Evolutionary conservation across 2,888 invertebrate genomes (phyloP).

Genomic region (Dastarcus helophoroides): DNA sequence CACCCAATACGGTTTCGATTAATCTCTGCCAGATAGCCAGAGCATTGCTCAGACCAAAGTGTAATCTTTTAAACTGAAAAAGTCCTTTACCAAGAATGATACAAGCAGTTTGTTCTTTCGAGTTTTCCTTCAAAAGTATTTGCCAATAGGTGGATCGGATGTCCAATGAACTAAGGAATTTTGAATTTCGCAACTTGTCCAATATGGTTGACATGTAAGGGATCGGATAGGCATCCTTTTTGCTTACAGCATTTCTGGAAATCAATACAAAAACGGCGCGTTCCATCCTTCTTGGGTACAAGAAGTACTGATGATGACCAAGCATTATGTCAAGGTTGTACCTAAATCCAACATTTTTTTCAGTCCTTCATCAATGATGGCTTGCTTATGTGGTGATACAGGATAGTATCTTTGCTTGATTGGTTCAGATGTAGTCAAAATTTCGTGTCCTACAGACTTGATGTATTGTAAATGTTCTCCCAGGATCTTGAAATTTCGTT

Average conservation of each 20-base stretch:
- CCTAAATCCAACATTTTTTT: constrained; percentile 23
- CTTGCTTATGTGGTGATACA: constrained; percentile 11
- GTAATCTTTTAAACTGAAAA: constrained; percentile 23
- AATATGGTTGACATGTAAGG: constrained; percentile 22
- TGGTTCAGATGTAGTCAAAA: no score
- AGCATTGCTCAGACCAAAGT: constrained; percentile 22
- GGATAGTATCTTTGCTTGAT: constrained; percentile 13
- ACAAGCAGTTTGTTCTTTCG: constrained; percentile 22
- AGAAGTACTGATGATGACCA: no score
- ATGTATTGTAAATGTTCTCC: no score
- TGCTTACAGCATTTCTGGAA: constrained; percentile 22
- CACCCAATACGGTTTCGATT: constrained; percentile 20
- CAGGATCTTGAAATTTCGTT: no score
- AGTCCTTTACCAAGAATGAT: constrained; percentile 21
- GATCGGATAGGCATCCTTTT: constrained; percentile 23
- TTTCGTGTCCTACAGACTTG: no score
- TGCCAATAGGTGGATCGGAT: constrained; percentile 21
- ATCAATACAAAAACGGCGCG: constrained; percentile 23
- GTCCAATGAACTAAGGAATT: constrained; percentile 25
- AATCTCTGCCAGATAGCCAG: constrained; percentile 24
- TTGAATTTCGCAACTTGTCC: constrained; percentile 20
- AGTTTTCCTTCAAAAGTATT: constrained; percentile 17
- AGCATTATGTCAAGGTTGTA: no score
- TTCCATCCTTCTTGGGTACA: constrained; percentile 18
- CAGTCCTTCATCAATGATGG: constrained; percentile 17